These are phyloP conservation scores for Charanyca ferruginea DNA, from an alignment of 2,888 invertebrate genomes.

Conservation along the genomic window DNA sequence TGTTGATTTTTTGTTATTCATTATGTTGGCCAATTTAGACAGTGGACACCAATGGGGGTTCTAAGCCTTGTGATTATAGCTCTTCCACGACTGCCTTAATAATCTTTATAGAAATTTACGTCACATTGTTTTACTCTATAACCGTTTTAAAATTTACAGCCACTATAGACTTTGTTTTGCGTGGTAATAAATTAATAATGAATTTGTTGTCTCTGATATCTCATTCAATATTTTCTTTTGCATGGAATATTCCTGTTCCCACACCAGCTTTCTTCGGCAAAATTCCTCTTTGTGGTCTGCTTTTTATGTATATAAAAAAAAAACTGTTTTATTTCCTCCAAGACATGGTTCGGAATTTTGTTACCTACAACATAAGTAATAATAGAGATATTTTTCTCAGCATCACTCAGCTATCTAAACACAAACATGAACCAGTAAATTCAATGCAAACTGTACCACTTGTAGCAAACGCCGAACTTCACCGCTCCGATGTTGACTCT, in stretches of 20 bases:
- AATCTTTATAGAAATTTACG: too few species aligned
- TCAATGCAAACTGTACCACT: slow-evolving; percentile 37
- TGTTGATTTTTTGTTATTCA: neutral
- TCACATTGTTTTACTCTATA: too few species aligned
- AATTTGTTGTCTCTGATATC: too few species aligned
- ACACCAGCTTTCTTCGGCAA: too few species aligned
- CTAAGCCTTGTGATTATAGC: neutral
- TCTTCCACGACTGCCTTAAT: too few species aligned
- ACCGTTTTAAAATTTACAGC: too few species aligned
- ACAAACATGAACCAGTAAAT: slow-evolving; percentile 19
- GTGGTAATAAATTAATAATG: too few species aligned
- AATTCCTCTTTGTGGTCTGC: too few species aligned
- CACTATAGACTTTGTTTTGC: too few species aligned
- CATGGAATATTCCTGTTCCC: too few species aligned
- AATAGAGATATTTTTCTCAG: slow-evolving; percentile 7
- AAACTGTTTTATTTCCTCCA: neutral
- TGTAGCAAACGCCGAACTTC: slow-evolving; percentile 41
- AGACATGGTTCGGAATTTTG: neutral
- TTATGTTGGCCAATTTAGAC: neutral
- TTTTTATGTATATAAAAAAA: too few species aligned
- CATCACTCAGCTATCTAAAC: slow-evolving; percentile 27
- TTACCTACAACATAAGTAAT: neutral
- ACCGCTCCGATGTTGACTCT: slow-evolving; percentile 37
- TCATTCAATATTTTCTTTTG: too few species aligned
- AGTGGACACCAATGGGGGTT: neutral